Evolutionary conservation across 2,113 vertebrate species (phyloP).

Genomic region (Daphoenositta chrysoptera): DNA sequence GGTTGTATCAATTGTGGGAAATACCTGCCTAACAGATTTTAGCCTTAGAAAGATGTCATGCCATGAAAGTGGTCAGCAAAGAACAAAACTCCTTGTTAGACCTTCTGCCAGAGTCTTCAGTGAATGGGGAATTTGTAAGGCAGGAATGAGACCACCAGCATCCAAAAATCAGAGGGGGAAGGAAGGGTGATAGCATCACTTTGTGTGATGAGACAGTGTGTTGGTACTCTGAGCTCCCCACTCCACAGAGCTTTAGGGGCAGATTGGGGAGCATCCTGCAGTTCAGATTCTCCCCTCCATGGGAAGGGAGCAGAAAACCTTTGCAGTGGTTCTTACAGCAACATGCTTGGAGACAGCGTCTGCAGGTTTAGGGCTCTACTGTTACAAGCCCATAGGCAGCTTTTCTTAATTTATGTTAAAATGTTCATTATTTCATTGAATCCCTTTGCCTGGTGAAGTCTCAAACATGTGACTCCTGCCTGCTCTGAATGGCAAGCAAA

Average conservation of each 20-base stretch:
- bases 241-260: background rate
- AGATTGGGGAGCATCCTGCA: background rate
- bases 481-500: background rate
- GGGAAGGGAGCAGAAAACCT: background rate
- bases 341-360: background rate
- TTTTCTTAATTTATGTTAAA: background rate
- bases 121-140: background rate
- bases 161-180: background rate
- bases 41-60: background rate
- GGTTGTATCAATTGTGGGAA: background rate
- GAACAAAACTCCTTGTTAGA: background rate
- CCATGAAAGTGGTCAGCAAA: background rate
- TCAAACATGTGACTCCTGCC: background rate
- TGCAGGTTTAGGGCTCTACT: background rate
- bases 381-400: background rate
- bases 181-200: background rate
- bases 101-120: background rate
- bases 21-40: background rate
- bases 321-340: background rate
- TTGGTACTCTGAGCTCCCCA: background rate
- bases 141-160: background rate
- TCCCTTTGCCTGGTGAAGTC: background rate
- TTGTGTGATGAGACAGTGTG: background rate
- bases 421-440: background rate
- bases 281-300: background rate